A percentile compares a stretch with the other conserved stretches of the same genome.
Evolutionary conservation across 2,113 vertebrate species (phyloP).

Genomic region (Glaucidium brasilianum): DNA sequence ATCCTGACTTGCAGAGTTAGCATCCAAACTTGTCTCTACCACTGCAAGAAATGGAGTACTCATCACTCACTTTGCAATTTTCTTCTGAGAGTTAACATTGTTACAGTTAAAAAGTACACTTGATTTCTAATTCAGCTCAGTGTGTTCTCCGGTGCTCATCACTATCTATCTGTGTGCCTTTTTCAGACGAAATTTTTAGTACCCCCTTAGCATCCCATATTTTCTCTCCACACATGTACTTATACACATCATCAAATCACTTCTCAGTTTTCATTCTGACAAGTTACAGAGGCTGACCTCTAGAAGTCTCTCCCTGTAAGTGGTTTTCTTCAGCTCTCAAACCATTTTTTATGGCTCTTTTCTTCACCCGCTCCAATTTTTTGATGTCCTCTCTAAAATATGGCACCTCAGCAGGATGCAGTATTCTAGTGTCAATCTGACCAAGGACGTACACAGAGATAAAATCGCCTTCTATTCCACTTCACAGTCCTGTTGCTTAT

Average conservation of each 20-base stretch:
- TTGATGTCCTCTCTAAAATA: conserved; percentile 53
- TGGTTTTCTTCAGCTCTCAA: conserved; percentile 41
- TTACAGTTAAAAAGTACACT: not conserved
- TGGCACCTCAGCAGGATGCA: conserved; percentile 41
- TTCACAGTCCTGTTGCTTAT: conserved; percentile 27
- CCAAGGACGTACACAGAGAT: not conserved
- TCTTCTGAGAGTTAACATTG: not conserved
- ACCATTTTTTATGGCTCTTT: conserved; percentile 46
- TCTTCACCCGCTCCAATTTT: conserved; percentile 12
- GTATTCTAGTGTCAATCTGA: conserved; percentile 15
- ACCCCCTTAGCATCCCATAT: not conserved
- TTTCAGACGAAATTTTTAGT: not conserved
- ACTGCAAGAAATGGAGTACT: not conserved
- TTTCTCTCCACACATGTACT: conserved; percentile 28
- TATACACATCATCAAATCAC: conserved; percentile 31
- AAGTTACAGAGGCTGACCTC: conserved; percentile 32
- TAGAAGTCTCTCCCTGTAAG: conserved; percentile 4
- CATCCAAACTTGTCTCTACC: not conserved
- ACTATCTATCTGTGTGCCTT: not conserved
- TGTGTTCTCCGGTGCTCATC: not conserved
- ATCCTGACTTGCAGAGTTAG: not conserved
- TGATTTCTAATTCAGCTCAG: not conserved
- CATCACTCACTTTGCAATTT: not conserved
- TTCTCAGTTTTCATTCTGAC: conserved; percentile 37
- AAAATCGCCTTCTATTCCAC: conserved; percentile 9